A percentile compares a stretch with the other conserved stretches of the same genome.
Evolutionary conservation across 2,888 invertebrate species (phyloP).

Genomic region (Acronicta alni): DNA sequence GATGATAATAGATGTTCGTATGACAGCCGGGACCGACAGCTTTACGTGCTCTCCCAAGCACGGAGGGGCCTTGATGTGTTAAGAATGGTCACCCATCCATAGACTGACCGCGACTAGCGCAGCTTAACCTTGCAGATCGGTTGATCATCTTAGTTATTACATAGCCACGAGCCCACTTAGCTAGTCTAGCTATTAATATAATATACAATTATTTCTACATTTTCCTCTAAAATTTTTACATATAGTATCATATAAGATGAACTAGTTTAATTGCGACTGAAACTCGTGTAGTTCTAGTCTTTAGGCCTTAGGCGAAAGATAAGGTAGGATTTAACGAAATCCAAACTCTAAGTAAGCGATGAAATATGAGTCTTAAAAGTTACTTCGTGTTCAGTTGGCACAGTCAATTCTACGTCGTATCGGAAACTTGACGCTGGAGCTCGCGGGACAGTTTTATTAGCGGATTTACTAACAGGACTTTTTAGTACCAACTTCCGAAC

Average conservation of each 20-base stretch:
- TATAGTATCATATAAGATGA: background rate
- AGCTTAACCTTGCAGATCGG: no score
- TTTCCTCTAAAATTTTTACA: no score
- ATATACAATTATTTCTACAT: no score
- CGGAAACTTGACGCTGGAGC: conserved; percentile 12
- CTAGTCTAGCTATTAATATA: no score
- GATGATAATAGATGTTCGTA: no score
- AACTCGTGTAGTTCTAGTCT: background rate
- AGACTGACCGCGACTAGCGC: no score
- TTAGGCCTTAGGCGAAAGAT: conserved; percentile 7
- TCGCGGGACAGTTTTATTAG: conserved; percentile 12
- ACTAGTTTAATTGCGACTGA: conserved; percentile 5
- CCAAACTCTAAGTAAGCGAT: conserved; percentile 24
- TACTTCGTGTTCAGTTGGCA: conserved; percentile 6
- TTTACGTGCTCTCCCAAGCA: no score
- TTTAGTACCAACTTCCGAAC: conserved; percentile 13
- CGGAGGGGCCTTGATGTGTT: no score
- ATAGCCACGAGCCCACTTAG: no score
- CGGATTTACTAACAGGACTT: conserved; percentile 9
- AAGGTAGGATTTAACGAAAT: conserved; percentile 14
- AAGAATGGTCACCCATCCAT: no score
- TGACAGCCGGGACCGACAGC: no score
- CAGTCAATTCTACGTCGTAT: conserved; percentile 18
- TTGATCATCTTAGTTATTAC: no score
- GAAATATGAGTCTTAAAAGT: conserved; percentile 21